Evolutionary conservation across 2,797 vertebrate species (phyloP), one percentile per base, ranked within the genome.

Genomic region (Acanthiza pusilla): DNA sequence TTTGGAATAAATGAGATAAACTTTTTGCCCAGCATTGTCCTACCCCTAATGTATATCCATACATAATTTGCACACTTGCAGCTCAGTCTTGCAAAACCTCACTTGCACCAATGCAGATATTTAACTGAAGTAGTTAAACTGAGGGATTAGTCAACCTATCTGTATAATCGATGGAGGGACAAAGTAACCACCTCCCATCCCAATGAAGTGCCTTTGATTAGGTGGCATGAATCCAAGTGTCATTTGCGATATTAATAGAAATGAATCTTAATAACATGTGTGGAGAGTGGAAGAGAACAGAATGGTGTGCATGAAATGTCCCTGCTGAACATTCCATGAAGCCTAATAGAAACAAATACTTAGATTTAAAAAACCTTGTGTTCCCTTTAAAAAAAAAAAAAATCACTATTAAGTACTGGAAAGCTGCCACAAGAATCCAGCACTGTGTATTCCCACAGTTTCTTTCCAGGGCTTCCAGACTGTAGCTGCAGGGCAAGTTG

Each of bases 401-500:
- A 29, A 20, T 23, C n/a, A 21, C 78, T 88, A 50, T 42, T 55
- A 78, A 71, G 51, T 50, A 17, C 68, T 88, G 95, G 90, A 91
- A 80, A 68, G 58, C 88, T 95, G 91, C 95, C 91, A 91, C 55
- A 50, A 80, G 23, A 57, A 82, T 42, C 73, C 76, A 72, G 80
- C 40, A 7, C 83, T 80, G 45, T 0, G 1, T 76, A 87, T 94
- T 97, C 95, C 93, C 96, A 94, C 88, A 93, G 57, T 54, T 80
- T 73, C 83, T 91, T 43, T 29, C 58, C 34, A 10, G 18, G 79
- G 48, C 68, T 96, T 57, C 51, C 81, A 93, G 94, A 92, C 91
- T 75, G 40, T 85, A 77, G 91, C 95, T 94, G 84, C 80, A 91
- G 93, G 88, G 88, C 58, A 74, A 26, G 43, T 95, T 97, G 75